A percentile compares a stretch with the other conserved stretches of the same genome.
Conservation (phyloP, 37 sponge, comb jelly and placozoan genomes). For the Corticium candelabrum region DNA sequence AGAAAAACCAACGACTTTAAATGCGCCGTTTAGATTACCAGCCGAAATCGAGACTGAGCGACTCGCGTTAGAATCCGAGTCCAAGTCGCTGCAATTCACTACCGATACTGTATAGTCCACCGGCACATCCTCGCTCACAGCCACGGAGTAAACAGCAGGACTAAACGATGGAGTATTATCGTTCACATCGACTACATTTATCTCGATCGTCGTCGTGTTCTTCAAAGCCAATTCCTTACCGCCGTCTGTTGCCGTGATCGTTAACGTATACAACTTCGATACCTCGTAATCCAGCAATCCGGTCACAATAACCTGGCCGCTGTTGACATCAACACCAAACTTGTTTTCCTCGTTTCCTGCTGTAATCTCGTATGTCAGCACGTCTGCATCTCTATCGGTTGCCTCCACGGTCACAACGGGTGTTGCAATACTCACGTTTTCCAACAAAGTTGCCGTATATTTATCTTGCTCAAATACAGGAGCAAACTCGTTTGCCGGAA, state of each 20-base stretch:
- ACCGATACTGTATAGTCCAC: not conserved
- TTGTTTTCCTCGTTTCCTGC: not conserved
- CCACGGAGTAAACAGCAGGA: not conserved
- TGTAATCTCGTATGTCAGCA: not conserved
- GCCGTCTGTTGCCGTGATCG: not conserved
- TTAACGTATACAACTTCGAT: not conserved
- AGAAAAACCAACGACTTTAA: too few relatives aligned
- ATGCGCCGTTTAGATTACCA: not conserved
- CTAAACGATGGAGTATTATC: not conserved
- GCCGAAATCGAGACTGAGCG: not conserved
- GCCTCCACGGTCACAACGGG: conserved; percentile 37
- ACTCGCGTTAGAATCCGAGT: not conserved
- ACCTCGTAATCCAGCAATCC: not conserved
- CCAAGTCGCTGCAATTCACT: not conserved
- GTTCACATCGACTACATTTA: not conserved
- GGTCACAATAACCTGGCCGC: not conserved
- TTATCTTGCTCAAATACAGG: conserved; percentile 27
- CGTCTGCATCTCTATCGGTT: conserved; percentile 35
- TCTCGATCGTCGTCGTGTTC: not conserved
- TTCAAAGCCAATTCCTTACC: not conserved
- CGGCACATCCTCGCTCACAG: not conserved
- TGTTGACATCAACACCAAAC: not conserved
- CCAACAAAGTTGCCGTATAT: conserved; percentile 18
- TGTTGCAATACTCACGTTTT: conserved; percentile 11
- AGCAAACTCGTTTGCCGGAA: conserved; percentile 45